These are phyloP conservation scores for Microctonus brassicae DNA, from an alignment of 2,888 invertebrate species.

Conservation along the genomic window DNA sequence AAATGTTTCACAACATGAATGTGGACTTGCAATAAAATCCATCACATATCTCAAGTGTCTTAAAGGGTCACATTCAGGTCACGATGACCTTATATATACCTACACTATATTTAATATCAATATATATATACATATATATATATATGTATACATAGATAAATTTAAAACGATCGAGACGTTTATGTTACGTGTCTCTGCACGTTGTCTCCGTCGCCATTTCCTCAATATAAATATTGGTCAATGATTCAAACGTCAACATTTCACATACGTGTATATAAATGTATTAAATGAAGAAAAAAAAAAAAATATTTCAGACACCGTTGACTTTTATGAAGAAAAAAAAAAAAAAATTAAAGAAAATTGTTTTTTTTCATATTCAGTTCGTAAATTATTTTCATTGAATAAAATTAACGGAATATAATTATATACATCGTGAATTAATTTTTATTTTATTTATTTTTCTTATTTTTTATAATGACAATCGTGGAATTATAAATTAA, in stretches of 20 bases:
- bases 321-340: no score
- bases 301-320: no score
- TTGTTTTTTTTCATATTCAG: no score
- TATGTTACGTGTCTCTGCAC: constrained; percentile 6
- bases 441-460: neutral
- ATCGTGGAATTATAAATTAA: neutral
- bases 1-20: constrained; percentile 42
- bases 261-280: no score
- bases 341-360: no score
- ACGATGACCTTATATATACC: constrained; percentile 34
- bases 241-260: neutral
- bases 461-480: no score
- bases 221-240: neutral
- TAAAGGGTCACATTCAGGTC: neutral
- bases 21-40: constrained; percentile 41
- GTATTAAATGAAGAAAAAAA: no score
- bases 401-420: no score
- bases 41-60: constrained; percentile 30
- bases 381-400: no score
- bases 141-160: constrained; percentile 8
- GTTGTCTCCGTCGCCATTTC: neutral
- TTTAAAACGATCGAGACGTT: constrained; percentile 6
- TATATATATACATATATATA: constrained; percentile 12
- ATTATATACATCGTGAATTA: no score
- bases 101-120: no score